Conservation (phyloP, 2,113 vertebrate species). For the Phocoena sinus region DNA sequence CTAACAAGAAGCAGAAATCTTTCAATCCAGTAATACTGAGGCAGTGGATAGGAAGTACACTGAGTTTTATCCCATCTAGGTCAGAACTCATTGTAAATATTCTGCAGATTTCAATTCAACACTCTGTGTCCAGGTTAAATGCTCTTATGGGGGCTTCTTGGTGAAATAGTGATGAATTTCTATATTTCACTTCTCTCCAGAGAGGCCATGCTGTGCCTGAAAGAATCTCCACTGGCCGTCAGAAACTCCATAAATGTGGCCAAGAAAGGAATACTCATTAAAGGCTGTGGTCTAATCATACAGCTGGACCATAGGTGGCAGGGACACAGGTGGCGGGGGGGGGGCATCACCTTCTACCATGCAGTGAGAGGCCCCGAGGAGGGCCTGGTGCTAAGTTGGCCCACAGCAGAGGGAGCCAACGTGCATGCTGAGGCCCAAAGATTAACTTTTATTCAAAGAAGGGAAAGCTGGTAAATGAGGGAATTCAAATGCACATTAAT, state of each 20-base stretch:
- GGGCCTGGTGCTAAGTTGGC: background rate
- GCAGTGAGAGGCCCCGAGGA: background rate
- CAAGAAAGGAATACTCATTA: conserved; percentile 93
- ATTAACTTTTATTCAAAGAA: background rate
- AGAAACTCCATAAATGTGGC: conserved; percentile 97
- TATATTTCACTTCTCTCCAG: conserved; percentile 92
- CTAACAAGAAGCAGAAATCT: conserved; percentile 86
- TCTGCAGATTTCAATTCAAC: conserved; percentile 80
- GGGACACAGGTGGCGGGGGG: conserved; percentile 62
- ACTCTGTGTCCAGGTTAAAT: conserved; percentile 76
- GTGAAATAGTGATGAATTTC: conserved; percentile 83
- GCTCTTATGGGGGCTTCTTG: conserved; percentile 82
- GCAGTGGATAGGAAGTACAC: conserved; percentile 88
- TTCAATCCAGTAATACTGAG: conserved; percentile 87
- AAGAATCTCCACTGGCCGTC: conserved; percentile 94
- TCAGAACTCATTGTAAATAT: conserved; percentile 84
- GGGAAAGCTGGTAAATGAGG: background rate
- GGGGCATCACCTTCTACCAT: conserved; percentile 56
- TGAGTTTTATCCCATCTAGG: conserved; percentile 90
- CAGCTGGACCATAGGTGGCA: conserved; percentile 83
- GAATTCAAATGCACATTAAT: background rate
- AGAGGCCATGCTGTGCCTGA: conserved; percentile 92
- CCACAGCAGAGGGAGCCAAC: background rate
- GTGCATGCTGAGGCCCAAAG: background rate
- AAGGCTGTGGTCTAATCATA: conserved; percentile 92